A percentile compares a stretch with the other conserved stretches of the same genome.
Conservation (phyloP, 2,888 invertebrate species). For the Pycnomerus fuliginosus region DNA sequence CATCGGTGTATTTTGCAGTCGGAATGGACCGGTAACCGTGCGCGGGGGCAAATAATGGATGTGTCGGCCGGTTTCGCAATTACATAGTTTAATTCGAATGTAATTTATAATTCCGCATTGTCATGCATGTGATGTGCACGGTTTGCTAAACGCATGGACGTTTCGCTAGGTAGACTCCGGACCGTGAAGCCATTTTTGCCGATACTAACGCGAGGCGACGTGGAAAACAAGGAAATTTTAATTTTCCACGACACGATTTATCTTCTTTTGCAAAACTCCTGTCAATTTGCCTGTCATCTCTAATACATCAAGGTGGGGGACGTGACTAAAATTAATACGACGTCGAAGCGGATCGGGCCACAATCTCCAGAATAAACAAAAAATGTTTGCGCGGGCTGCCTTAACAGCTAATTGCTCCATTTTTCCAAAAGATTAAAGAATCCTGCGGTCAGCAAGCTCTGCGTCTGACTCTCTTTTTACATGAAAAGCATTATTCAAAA, state of each 20-base stretch:
- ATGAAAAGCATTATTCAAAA: too few species aligned
- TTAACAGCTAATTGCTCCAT: too few species aligned
- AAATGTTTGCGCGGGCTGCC: constrained; percentile 22
- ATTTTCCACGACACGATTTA: constrained; percentile 49
- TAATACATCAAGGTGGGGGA: constrained; percentile 52
- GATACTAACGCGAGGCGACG: constrained; percentile 35
- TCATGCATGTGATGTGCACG: constrained; percentile 53
- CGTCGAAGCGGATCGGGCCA: constrained; percentile 35
- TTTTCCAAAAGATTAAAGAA: too few species aligned
- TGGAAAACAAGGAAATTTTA: constrained; percentile 41
- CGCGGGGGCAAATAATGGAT: constrained; percentile 46
- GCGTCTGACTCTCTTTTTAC: too few species aligned
- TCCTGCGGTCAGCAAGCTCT: too few species aligned
- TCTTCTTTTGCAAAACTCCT: constrained; percentile 50
- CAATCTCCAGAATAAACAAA: constrained; percentile 44
- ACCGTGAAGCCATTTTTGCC: too few species aligned
- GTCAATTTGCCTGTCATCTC: constrained; percentile 53
- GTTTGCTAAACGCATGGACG: constrained; percentile 51
- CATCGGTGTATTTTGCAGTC: constrained; percentile 28
- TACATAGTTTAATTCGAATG: constrained; percentile 56
- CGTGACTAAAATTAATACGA: constrained; percentile 51
- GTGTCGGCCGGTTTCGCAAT: constrained; percentile 53
- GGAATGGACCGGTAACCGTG: constrained; percentile 12
- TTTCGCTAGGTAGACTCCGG: too few species aligned
- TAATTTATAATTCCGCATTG: constrained; percentile 56